Base-by-base conservation (phyloP, 2,888 invertebrate species). In the Julus scanicus region DNA sequence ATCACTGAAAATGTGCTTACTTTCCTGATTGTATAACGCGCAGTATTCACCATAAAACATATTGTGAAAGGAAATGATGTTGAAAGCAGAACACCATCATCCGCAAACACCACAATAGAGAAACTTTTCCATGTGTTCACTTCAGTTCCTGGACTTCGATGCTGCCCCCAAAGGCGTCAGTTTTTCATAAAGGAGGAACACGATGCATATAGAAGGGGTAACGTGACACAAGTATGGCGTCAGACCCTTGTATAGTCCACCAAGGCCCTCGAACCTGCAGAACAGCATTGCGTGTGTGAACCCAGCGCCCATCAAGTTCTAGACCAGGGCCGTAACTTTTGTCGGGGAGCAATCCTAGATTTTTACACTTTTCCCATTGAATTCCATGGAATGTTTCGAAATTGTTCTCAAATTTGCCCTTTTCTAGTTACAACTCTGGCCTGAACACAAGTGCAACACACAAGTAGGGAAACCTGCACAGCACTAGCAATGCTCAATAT, bases 141-240 rank as follows among this genome's bases (percentile, higher is more conserved):
- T 88, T 83, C 29, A 29, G 44, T 83, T n/a, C 48, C 84, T 88
- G 63, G 80, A 88, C 88, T 88, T 57, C 84, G 40, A 44, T 48
- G 63, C 13, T 49, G 88, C 17, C n/a, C 71, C 88, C 20, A 84
- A 84, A 44, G 88, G 88, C 80, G 88, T 88, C 48, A 91, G 89
- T 89, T 97, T 97, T 93, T 99, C 99, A 94, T 99, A 99, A 92
- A 99, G 97, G 92, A 99, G 94, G 95, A 99, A 97, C 92, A 99
- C 98, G 93, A 99, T 95, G 94, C 98, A 98, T 92, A 98, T 98
- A 93, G 98, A 98, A 91, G 99, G 99, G 91, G 98, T 97, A 92
- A 99, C 99, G 93, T 99, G 98, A 91, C 98, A 94, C 92, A 99
- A 95, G 93, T 99, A 98, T 91, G 99, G 98, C 91, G 95, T 94